Evolutionary conservation across 37 sponge, comb jelly and placozoan genomes (phyloP).

Genomic region (Chondrosia reniformis): DNA sequence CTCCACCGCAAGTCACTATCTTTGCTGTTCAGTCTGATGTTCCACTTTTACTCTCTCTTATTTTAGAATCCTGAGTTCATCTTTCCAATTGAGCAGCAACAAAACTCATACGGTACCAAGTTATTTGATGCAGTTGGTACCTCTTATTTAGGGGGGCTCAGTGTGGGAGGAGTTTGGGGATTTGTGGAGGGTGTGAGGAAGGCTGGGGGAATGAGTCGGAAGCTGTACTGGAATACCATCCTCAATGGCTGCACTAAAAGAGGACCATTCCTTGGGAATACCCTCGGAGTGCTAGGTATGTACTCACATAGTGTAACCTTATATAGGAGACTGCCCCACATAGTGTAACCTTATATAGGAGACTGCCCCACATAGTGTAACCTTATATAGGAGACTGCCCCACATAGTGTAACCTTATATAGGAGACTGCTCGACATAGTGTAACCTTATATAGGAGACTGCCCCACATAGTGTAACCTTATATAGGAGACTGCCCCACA

Average conservation of each 20-base stretch:
- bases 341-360: too few species aligned
- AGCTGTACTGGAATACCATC: slow-evolving; percentile 40
- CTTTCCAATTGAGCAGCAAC: slow-evolving; percentile 62
- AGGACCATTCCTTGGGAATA: slow-evolving; percentile 77
- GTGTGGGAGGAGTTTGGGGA: slow-evolving; percentile 65
- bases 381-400: too few species aligned
- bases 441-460: too few species aligned
- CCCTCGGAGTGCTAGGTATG: slow-evolving; percentile 63
- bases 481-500: too few species aligned
- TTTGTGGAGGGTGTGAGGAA: slow-evolving; percentile 47
- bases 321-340: too few species aligned
- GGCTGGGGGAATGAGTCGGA: slow-evolving; percentile 24
- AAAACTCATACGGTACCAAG: slow-evolving; percentile 51
- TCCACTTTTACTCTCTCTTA: background rate
- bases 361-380: too few species aligned
- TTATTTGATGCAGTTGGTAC: slow-evolving; percentile 64
- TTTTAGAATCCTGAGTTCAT: slow-evolving; percentile 69
- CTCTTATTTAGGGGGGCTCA: slow-evolving; percentile 47
- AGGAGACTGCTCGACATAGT: too few species aligned
- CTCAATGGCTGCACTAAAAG: slow-evolving; percentile 65
- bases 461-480: too few species aligned
- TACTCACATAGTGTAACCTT: background rate
- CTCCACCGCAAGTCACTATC: background rate
- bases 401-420: too few species aligned
- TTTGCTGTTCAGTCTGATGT: background rate